Conservation (phyloP, 1,140 invertebrate genomes). For the Drosophila carrolli region DNA sequence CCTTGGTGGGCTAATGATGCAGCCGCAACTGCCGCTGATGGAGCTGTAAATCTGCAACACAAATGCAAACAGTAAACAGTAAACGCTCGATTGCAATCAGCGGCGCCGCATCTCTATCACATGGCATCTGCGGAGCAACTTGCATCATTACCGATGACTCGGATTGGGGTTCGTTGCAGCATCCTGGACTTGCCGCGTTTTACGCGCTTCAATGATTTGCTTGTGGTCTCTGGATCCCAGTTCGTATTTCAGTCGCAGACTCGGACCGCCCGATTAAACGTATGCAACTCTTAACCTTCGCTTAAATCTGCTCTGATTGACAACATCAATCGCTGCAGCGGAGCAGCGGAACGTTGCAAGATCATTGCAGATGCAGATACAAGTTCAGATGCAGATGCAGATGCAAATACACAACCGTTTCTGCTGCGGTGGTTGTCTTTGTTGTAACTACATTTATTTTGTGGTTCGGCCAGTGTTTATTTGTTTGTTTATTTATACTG, state of each 20-base stretch:
- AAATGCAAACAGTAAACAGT: constrained; percentile 70
- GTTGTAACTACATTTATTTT: constrained; percentile 52
- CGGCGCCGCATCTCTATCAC: constrained; percentile 73
- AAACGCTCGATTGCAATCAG: constrained; percentile 72
- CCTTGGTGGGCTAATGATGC: constrained; percentile 70
- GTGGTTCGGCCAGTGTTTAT: constrained; percentile 37
- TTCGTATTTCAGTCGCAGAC: constrained; percentile 14
- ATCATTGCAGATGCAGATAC: constrained; percentile 38
- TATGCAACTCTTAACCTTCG: constrained; percentile 81
- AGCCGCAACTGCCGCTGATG: constrained; percentile 40
- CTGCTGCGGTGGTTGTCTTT: constrained; percentile 27
- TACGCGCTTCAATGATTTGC: constrained; percentile 75
- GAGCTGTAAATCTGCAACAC: constrained; percentile 82
- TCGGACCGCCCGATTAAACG: constrained; percentile 61
- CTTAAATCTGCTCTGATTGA: constrained; percentile 79
- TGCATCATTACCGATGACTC: constrained; percentile 46
- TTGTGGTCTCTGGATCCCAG: constrained; percentile 28
- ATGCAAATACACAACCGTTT: constrained; percentile 25
- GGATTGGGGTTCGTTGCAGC: constrained; percentile 44
- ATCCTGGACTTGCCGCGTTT: constrained; percentile 62
- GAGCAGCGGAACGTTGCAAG: constrained; percentile 45
- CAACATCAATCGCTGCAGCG: constrained; percentile 69
- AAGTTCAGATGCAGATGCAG: constrained; percentile 13
- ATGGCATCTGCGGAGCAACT: constrained; percentile 42
- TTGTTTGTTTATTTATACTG: constrained; percentile 2